Percentiles rank a stretch among this genome's conserved stretches.
Conservation (phyloP, 2,113 vertebrate genomes). For the Podarcis raffonei region DNA sequence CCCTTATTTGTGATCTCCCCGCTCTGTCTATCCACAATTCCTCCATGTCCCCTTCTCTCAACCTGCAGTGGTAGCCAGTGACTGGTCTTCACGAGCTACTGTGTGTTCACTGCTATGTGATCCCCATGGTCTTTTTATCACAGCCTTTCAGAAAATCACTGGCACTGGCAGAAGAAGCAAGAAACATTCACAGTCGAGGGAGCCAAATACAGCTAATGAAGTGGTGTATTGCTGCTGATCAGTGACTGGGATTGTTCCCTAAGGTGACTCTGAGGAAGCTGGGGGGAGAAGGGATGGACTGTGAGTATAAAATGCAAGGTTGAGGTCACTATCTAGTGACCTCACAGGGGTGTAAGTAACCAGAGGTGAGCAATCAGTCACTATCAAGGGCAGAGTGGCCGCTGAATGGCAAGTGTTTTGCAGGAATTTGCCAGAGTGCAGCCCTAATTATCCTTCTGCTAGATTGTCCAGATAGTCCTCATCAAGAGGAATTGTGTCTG, state of each 20-base stretch:
- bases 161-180: neutral
- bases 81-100: neutral
- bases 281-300: neutral
- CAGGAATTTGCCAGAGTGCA: conserved; percentile 64
- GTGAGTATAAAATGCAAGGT: conserved; percentile 35
- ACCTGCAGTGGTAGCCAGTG: neutral
- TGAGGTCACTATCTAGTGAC: conserved; percentile 43
- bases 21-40: neutral
- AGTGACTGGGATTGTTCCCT: neutral
- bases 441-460: conserved; percentile 23
- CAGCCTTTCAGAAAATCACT: neutral
- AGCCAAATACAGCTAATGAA: neutral
- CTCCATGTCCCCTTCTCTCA: neutral
- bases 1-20: too few species aligned
- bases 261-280: neutral
- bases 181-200: neutral
- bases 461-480: conserved; percentile 28
- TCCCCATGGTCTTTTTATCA: neutral
- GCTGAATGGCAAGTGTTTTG: conserved; percentile 64
- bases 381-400: conserved; percentile 54
- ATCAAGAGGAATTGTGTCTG: conserved; percentile 30
- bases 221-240: neutral
- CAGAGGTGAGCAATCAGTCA: conserved; percentile 52
- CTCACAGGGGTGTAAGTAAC: conserved; percentile 48
- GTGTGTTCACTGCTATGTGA: neutral